Conservation (phyloP, 2,888 invertebrate genomes). For the Onthophagus sagittarius region DNA sequence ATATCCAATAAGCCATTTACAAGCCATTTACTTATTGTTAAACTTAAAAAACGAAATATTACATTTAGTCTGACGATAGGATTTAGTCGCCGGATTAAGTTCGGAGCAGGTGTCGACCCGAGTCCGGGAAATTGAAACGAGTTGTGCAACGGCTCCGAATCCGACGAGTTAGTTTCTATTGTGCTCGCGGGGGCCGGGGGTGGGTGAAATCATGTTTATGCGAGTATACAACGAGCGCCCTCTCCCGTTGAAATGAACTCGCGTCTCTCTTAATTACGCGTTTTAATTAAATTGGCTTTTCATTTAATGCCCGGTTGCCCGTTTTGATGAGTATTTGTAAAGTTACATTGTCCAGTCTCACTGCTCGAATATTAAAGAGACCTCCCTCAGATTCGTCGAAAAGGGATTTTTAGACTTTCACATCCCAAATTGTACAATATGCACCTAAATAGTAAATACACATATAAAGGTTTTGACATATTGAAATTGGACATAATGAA, state of each 20-base stretch:
- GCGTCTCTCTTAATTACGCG: constrained; percentile 40
- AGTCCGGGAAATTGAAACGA: constrained; percentile 6
- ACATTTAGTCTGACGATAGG: not conserved
- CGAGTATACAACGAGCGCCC: constrained; percentile 4
- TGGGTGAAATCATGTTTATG: constrained; percentile 8
- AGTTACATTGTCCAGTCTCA: constrained; percentile 26
- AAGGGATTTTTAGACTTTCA: too few relatives aligned
- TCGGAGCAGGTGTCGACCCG: constrained; percentile 8
- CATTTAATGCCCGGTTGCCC: constrained; percentile 41
- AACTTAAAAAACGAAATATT: not conserved
- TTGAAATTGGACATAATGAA: too few relatives aligned
- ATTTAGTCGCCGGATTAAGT: not conserved
- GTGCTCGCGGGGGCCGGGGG: not conserved
- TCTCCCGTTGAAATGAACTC: not conserved
- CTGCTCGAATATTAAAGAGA: not conserved
- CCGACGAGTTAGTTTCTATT: not conserved
- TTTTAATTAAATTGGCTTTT: constrained; percentile 46
- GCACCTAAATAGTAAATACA: too few relatives aligned
- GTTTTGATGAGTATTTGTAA: constrained; percentile 30
- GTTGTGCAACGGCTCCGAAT: not conserved
- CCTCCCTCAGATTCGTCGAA: too few relatives aligned
- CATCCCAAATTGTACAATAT: too few relatives aligned
- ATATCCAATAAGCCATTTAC: too few relatives aligned
- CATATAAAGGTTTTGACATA: too few relatives aligned
- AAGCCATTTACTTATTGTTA: too few relatives aligned